Conservation (phyloP, 2,797 vertebrate species). For the Amblyraja radiata region DNA sequence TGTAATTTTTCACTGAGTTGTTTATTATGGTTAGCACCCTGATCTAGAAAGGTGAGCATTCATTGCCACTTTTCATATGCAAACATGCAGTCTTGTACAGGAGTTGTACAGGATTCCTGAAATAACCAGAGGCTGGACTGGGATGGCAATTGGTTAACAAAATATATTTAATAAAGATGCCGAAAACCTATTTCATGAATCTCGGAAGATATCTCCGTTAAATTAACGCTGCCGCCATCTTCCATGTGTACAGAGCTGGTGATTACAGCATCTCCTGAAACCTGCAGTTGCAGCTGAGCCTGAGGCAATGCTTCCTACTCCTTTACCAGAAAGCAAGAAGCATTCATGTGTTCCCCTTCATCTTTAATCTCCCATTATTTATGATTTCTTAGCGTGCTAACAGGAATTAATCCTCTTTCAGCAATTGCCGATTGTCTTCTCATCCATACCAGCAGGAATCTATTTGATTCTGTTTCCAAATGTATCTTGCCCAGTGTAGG, state of each 20-base stretch:
- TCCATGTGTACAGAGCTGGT: not conserved
- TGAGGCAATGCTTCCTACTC: not conserved
- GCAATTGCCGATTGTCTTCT: not conserved
- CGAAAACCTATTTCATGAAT: not conserved
- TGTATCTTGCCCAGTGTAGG: not conserved
- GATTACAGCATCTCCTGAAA: slow-evolving; percentile 20
- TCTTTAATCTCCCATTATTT: slow-evolving; percentile 27
- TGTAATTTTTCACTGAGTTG: slow-evolving; percentile 23
- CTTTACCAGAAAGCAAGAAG: slow-evolving; percentile 11
- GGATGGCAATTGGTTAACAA: not conserved
- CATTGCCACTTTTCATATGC: too few relatives aligned
- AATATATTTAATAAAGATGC: not conserved
- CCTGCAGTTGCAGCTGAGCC: not conserved
- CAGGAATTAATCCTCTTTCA: slow-evolving; percentile 16
- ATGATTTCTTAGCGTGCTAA: slow-evolving; percentile 29
- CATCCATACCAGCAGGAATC: not conserved
- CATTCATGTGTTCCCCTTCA: not conserved
- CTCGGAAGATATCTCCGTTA: not conserved
- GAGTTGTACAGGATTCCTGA: too few relatives aligned
- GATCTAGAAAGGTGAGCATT: not conserved
- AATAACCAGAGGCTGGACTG: not conserved
- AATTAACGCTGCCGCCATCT: not conserved
- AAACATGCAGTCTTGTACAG: not conserved
- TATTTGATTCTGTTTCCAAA: slow-evolving; percentile 2
- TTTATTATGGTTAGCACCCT: not conserved